Base-by-base conservation (phyloP, 1,140 invertebrate genomes). In the Lasioglossum baleicum region DNA sequence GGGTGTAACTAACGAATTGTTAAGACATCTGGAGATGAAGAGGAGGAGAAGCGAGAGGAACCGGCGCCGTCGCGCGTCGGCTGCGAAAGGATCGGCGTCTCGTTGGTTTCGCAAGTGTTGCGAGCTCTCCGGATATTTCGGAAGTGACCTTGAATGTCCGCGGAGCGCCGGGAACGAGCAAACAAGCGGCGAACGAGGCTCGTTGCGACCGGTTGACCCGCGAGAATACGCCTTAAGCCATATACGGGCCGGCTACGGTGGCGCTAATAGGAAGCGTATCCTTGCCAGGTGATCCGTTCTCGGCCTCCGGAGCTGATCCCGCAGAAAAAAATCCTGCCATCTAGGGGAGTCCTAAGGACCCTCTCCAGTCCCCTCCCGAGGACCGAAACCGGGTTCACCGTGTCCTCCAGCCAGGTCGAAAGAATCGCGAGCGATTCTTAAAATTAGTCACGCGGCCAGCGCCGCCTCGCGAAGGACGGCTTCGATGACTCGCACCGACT, bases 191-290 rank as follows among this genome's bases (percentile, higher is more conserved):
- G 61, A 73, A 22, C 58, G 17, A 7, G 60, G 20, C 58, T 48
- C 56, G 51, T 40, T 60, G 58, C 80, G 67, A 77, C 75, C 75
- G 80, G 80, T 75, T 69, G 67, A 65, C 51, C 61, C 51, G 61
- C 17, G 61, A 65, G 74, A 70, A 35, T 76, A 81, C 74, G 80
- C 74, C 74, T 81, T 77, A 77, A 77, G 48, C 80, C 74, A 77
- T 77, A 81, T 81, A 81, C 56, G 80, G 80, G n/a, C 26, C 53
- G 56, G 66, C 22, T n/a, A 81, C 51, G 84, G 83, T 85, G 84
- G 84, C 68, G 84, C 72, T 86, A 85, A 85, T 86, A 86, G 84
- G 84, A 86, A 86, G 84, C 78, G 71, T 86, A 86, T 86, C 82
- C 79, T 87, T 83, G 75, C 77, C 64, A 58, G 60, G 69, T 83